Percentiles rank a stretch among this genome's conserved stretches.
Evolutionary conservation across 2,888 invertebrate species (phyloP).

Genomic region (Thymelicus acteon): DNA sequence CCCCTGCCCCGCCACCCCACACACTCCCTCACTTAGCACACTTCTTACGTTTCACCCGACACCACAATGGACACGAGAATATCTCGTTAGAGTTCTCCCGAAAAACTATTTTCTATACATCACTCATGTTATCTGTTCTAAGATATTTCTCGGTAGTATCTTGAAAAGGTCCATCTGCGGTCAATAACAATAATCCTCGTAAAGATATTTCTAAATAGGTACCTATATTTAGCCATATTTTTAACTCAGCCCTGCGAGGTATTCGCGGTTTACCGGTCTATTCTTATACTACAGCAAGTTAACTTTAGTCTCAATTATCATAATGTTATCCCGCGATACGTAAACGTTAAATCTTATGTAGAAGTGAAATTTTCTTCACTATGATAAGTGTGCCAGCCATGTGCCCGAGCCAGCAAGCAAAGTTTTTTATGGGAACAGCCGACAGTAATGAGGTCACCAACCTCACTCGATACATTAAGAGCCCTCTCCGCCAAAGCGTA

Average conservation of each 20-base stretch:
- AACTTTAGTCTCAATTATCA: too few species aligned
- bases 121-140: not conserved
- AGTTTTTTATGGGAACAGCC: too few species aligned
- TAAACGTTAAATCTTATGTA: too few species aligned
- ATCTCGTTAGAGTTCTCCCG: constrained; percentile 33
- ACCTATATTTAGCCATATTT: not conserved
- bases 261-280: too few species aligned
- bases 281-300: too few species aligned
- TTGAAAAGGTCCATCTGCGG: not conserved
- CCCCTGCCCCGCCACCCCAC: constrained; percentile 45
- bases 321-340: too few species aligned
- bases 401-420: too few species aligned
- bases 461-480: too few species aligned
- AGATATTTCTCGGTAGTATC: not conserved
- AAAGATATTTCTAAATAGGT: not conserved
- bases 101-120: constrained; percentile 29
- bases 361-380: too few species aligned
- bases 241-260: too few species aligned
- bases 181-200: not conserved
- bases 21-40: constrained; percentile 36
- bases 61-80: constrained; percentile 36
- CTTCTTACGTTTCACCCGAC: constrained; percentile 34
- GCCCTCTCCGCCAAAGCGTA: not conserved
- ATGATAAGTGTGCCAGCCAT: too few species aligned
- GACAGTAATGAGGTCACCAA: too few species aligned